Evolutionary conservation across 2,113 vertebrate species (phyloP), one percentile per base, ranked within the genome.

Genomic region (Felis chaus): DNA sequence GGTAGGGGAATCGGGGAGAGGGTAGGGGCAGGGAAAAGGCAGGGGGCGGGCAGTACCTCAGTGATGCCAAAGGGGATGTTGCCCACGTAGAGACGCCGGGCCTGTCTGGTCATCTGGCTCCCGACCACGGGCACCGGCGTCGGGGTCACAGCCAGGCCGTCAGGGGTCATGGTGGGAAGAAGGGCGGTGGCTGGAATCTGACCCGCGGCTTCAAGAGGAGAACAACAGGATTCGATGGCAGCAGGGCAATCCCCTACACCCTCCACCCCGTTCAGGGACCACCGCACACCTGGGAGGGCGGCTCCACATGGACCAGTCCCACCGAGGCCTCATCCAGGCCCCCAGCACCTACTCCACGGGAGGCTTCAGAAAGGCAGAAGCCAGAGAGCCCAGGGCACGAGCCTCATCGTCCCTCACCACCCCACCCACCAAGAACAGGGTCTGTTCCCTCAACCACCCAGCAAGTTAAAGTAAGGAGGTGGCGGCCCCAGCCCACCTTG

Each of bases 51-150:
- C 74, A 97, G 95, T 98, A 99, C 99, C 99, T 99, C 99, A 97
- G 99, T 99, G 97, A 99, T 99, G 93, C 99, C 99, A 95, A 99
- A 99, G 23, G 99, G 99, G 97, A 99, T 99, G 97, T 99, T 99
- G 95, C 99, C 99, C 93, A 99, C 99, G 27, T 99, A 99, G 36
- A 99, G 99, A 11, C 99, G 98, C 1, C 99, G 99, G 80, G 99
- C 99, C 98, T 99, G 99, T 41, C 99, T 98, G 74, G 99, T 99
- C 99, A 99, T 99, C 98, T 99, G 99, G 98, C 99, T 99, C 79
- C 99, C 99, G 80, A 99, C 99, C 79, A 99, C 99, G 16, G 99
- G 99, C 86, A 99, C 99, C 4, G 99, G 99, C 36, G 99, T 99
- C 29, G 99, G 99, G 45, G 99, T 99, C 94, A 99, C 99, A 50